phyloP scores from a whole-genome alignment of 2,113 vertebrate genomes.

The Tor tambroides region DNA sequence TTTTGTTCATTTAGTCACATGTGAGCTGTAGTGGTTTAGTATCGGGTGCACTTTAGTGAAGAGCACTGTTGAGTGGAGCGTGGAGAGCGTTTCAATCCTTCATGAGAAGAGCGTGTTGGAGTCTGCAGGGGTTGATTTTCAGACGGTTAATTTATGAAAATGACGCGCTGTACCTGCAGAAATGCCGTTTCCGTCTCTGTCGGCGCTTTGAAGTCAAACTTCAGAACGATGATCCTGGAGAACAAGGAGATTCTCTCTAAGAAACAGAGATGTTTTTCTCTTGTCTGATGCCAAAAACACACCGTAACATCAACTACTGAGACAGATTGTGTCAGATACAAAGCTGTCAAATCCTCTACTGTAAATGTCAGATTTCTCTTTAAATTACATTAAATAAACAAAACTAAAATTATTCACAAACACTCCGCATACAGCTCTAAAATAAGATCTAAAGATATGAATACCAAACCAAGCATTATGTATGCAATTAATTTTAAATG shows the following conservation, averaged over 20 bases:
- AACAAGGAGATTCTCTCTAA: too few species aligned
- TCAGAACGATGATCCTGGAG: too few species aligned
- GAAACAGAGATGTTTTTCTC: too few species aligned
- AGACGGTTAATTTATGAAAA: conserved; percentile 69
- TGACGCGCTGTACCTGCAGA: conserved; percentile 59
- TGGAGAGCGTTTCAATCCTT: too few species aligned
- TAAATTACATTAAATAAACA: not conserved
- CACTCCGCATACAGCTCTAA: not conserved
- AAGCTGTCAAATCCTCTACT: not conserved
- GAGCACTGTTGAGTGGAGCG: too few species aligned
- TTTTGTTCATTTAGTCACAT: too few species aligned
- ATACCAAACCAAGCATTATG: not conserved
- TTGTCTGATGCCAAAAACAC: not conserved
- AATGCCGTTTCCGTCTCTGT: not conserved
- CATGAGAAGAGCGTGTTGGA: too few species aligned
- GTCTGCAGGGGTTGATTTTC: not conserved
- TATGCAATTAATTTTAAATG: not conserved
- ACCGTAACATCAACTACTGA: too few species aligned
- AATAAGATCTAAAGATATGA: not conserved
- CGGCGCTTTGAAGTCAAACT: too few species aligned
- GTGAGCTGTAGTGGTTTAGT: too few species aligned
- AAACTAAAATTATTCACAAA: not conserved
- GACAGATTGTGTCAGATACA: not conserved
- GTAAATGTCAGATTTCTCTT: not conserved
- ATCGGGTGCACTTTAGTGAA: too few species aligned